Percentiles rank a stretch among this genome's conserved stretches.
These are phyloP conservation scores for Melanotaenia trifasciata DNA, from an alignment of 2,797 vertebrate species.

Conservation along the genomic window DNA sequence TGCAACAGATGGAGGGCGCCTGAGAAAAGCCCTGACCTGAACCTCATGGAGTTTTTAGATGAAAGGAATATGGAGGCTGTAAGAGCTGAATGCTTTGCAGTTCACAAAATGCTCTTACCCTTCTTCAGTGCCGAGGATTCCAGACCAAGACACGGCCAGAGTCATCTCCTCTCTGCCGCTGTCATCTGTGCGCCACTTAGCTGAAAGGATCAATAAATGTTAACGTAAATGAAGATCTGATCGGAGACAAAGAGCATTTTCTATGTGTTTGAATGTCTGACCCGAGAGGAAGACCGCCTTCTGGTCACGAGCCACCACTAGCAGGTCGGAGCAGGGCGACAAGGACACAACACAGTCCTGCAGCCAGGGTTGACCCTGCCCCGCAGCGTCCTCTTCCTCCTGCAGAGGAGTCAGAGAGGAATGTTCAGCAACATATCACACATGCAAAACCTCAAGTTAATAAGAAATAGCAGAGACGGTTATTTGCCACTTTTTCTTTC, in stretches of 20 bases:
- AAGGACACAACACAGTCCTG: slow-evolving; percentile 93
- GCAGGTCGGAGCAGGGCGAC: slow-evolving; percentile 94
- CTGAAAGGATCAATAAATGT: slow-evolving; percentile 46
- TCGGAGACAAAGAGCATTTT: not conserved
- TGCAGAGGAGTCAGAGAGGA: slow-evolving; percentile 51
- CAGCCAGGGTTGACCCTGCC: slow-evolving; percentile 87
- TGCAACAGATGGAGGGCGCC: too few relatives aligned
- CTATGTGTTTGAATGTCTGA: slow-evolving; percentile 68
- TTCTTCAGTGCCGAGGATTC: slow-evolving; percentile 90
- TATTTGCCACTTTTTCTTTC: not conserved
- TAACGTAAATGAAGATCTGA: not conserved
- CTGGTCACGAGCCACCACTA: slow-evolving; percentile 93
- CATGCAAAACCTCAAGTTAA: not conserved
- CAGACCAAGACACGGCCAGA: slow-evolving; percentile 93
- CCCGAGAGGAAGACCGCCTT: slow-evolving; percentile 94
- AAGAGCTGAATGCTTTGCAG: too few relatives aligned
- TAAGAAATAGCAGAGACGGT: not conserved
- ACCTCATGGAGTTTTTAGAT: not conserved
- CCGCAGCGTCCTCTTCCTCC: slow-evolving; percentile 85
- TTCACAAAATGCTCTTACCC: slow-evolving; percentile 81
- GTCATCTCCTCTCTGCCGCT: slow-evolving; percentile 95
- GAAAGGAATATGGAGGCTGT: too few relatives aligned
- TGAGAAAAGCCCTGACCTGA: not conserved
- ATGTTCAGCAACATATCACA: not conserved
- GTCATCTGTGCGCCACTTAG: slow-evolving; percentile 93